These are phyloP conservation scores for Pediacus dermestoides DNA, from an alignment of 2,888 invertebrate species.

Conservation along the genomic window DNA sequence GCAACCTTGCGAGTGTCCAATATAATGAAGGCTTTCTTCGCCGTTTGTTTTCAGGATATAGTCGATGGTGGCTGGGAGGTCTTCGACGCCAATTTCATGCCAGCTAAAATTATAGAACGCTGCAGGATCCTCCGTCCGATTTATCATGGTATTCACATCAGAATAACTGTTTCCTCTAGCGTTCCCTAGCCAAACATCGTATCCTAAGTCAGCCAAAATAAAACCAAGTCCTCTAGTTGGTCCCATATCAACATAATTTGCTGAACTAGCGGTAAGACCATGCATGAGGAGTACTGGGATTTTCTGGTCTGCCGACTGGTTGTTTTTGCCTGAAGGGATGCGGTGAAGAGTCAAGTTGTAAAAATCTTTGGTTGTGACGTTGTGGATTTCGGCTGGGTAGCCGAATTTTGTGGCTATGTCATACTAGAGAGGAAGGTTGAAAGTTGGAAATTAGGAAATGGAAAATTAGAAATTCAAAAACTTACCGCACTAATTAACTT, in stretches of 20 bases:
- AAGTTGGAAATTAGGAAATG: too few relatives aligned
- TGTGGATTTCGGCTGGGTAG: conserved; percentile 62
- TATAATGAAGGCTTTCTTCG: conserved; percentile 60
- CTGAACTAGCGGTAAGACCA: conserved; percentile 64
- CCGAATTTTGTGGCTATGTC: too few relatives aligned
- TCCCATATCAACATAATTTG: conserved; percentile 66
- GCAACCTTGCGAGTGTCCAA: conserved; percentile 75
- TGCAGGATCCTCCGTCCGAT: conserved; percentile 43
- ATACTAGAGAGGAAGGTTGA: too few relatives aligned
- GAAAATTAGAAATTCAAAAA: too few relatives aligned
- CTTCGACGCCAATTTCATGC: conserved; percentile 73
- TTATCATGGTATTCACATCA: conserved; percentile 53
- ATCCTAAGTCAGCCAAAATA: conserved; percentile 62
- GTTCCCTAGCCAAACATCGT: conserved; percentile 80
- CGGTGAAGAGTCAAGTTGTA: conserved; percentile 75
- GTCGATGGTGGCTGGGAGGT: conserved; percentile 75
- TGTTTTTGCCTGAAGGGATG: conserved; percentile 56
- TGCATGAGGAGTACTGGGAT: conserved; percentile 63
- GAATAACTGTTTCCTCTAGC: conserved; percentile 70
- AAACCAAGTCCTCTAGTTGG: conserved; percentile 59
- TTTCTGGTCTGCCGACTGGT: conserved; percentile 40
- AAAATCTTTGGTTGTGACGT: conserved; percentile 66
- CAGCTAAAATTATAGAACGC: conserved; percentile 65
- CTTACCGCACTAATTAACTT: too few relatives aligned
- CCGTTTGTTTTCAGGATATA: conserved; percentile 58